phyloP scores from a whole-genome alignment of 2,888 invertebrate species.

The Agrypnus murinus region DNA sequence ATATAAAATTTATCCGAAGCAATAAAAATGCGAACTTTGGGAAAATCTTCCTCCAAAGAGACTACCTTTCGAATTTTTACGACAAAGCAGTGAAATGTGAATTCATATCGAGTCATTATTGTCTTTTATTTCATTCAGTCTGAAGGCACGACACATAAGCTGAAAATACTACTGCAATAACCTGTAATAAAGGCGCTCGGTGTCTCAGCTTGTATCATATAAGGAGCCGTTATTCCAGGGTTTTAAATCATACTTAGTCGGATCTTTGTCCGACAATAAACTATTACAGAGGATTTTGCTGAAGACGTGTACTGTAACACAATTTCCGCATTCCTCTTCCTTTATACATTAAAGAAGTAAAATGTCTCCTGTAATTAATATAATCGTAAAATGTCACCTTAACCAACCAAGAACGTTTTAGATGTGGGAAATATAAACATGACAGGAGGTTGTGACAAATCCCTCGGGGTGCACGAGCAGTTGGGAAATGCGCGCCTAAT shows the following conservation, averaged over 20 bases:
- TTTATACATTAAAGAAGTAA: constrained; percentile 34
- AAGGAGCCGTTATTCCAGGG: constrained; percentile 55
- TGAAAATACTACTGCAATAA: constrained; percentile 70
- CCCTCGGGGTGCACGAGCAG: constrained; percentile 61
- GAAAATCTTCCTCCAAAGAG: constrained; percentile 27
- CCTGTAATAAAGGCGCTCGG: constrained; percentile 68
- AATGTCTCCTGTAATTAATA: constrained; percentile 36
- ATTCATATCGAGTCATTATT: constrained; percentile 62
- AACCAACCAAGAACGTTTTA: constrained; percentile 26
- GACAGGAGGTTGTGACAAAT: constrained; percentile 62
- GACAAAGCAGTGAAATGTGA: constrained; percentile 46
- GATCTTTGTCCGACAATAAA: constrained; percentile 60
- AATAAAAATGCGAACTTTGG: constrained; percentile 41
- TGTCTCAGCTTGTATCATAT: constrained; percentile 64
- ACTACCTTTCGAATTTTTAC: constrained; percentile 40
- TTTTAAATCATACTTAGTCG: constrained; percentile 67
- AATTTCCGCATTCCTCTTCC: constrained; percentile 51
- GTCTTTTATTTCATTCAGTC: constrained; percentile 61
- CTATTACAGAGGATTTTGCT: constrained; percentile 58
- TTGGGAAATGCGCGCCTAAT: constrained; percentile 64
- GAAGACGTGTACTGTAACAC: constrained; percentile 54
- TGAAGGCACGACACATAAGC: constrained; percentile 64
- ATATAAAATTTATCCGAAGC: constrained; percentile 31
- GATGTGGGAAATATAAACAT: constrained; percentile 61
- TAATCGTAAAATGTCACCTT: constrained; percentile 38